Percentiles rank a stretch among this genome's conserved stretches.
These are phyloP conservation scores for Brachymystax lenok DNA, from an alignment of 2,797 vertebrate genomes.

Conservation along the genomic window DNA sequence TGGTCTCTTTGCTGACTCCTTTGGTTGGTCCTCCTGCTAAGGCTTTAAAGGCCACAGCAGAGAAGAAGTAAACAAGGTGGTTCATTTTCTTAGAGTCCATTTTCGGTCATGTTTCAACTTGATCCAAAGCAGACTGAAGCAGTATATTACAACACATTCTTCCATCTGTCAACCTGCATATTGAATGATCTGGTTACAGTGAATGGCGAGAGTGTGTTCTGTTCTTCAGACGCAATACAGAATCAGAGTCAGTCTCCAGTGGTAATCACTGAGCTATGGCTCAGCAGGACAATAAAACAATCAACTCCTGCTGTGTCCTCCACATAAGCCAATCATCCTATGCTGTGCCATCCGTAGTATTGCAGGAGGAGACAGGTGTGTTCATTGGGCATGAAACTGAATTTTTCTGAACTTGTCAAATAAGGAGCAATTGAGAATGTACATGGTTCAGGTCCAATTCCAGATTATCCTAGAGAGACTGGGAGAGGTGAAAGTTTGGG, in stretches of 20 bases:
- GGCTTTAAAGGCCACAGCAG: neutral
- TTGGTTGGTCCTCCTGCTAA: neutral
- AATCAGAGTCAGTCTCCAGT: conserved; percentile 36
- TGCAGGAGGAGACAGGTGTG: neutral
- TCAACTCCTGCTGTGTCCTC: conserved; percentile 30
- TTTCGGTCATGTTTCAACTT: neutral
- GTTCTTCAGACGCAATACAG: conserved; percentile 45
- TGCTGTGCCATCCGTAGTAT: neutral
- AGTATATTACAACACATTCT: neutral
- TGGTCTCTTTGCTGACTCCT: neutral
- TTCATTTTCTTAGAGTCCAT: neutral
- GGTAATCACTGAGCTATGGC: conserved; percentile 35
- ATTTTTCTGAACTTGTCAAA: neutral
- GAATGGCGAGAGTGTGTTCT: conserved; percentile 20
- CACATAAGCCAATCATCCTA: conserved; percentile 47
- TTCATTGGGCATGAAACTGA: neutral
- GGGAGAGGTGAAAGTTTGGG: neutral
- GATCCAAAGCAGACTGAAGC: conserved; percentile 1
- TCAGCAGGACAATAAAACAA: conserved; percentile 47
- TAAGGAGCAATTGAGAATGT: neutral
- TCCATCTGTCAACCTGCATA: conserved; percentile 16
- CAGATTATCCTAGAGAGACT: neutral
- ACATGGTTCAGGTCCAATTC: neutral
- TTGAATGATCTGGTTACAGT: conserved; percentile 40
- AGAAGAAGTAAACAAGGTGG: neutral